Conservation (phyloP, 2,797 vertebrate species). For the Tamandua tetradactyla region DNA sequence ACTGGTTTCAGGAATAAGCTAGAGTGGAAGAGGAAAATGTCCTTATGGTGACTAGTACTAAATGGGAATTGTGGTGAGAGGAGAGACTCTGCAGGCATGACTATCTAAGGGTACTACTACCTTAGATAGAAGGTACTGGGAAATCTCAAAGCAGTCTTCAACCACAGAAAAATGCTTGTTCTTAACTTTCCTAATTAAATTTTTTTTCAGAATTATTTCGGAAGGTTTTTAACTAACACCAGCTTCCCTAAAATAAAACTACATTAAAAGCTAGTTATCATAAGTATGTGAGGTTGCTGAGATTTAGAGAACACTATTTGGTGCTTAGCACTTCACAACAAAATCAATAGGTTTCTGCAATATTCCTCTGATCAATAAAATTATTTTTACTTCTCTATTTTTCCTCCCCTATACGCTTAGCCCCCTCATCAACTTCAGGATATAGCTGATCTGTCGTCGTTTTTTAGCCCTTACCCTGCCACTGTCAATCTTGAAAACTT, state of each 20-base stretch:
- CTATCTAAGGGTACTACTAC: no score
- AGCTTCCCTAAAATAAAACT: neutral
- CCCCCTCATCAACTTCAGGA: neutral
- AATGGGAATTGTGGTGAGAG: neutral
- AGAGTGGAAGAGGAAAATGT: neutral
- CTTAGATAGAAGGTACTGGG: neutral
- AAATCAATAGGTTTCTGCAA: neutral
- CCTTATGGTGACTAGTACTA: rapidly evolving
- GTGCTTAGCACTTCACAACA: neutral
- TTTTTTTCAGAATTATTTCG: neutral
- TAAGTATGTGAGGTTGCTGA: neutral
- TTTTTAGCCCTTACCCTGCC: neutral
- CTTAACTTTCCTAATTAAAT: neutral
- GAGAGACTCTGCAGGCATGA: neutral
- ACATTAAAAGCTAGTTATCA: neutral
- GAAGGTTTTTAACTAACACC: neutral
- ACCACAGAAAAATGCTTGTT: neutral
- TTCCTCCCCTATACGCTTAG: neutral
- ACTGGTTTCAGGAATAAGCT: neutral
- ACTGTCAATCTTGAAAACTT: neutral
- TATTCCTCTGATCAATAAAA: neutral
- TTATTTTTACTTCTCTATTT: neutral
- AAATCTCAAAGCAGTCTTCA: neutral
- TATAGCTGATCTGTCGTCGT: neutral
- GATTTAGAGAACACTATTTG: neutral